Base-by-base conservation (phyloP, 2,888 invertebrate species). In the Leuctra nigra region DNA sequence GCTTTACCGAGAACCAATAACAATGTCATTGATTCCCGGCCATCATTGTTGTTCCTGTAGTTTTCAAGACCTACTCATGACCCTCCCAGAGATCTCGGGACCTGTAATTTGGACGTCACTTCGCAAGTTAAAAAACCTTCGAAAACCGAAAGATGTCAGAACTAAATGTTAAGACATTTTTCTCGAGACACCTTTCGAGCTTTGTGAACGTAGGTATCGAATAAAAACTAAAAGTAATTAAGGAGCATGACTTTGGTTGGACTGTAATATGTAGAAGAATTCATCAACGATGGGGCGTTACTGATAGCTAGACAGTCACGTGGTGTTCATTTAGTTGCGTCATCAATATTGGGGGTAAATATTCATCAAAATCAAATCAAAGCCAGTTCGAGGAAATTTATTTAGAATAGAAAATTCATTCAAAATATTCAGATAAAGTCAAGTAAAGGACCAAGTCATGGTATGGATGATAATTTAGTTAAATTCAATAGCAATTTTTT, bases 201-300 rank as follows among this genome's bases (percentile, higher is more conserved):
- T 39, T 39, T 13, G 39, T 18, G 18, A 6, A n/a, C n/a, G n/a
- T 24, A 2, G 2, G 47, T 24, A 47, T 47, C 6, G 22, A 46
- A 47, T 25, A 47, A 47, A 47, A 16, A 16, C 25, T n/a, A 24
- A 23, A 47, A 54, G 47, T 54, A 57, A 54, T 57, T 54, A 53
- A 57, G 47, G 54, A 57, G 54, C 47, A 47, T 57, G 46, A 53
- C 53, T 53, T 57, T 46, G n/a, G n/a, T n/a, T n/a, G 47, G 47
- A 47, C 47, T 29, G 29, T 14, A 47, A 25, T 16, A 25, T 25
- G 47, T 47, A 25, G 29, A 22, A 20, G 47, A 47, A 25, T 25
- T 25, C 47, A 25, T 47, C 47, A 18, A 6, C 3, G 39, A 16
- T 24, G 23, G 16, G 47, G 47, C 47, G 47, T 47, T 25, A 6